These are phyloP conservation scores for Drosophila arawakana DNA, from an alignment of 1,140 invertebrate species.

Conservation along the genomic window DNA sequence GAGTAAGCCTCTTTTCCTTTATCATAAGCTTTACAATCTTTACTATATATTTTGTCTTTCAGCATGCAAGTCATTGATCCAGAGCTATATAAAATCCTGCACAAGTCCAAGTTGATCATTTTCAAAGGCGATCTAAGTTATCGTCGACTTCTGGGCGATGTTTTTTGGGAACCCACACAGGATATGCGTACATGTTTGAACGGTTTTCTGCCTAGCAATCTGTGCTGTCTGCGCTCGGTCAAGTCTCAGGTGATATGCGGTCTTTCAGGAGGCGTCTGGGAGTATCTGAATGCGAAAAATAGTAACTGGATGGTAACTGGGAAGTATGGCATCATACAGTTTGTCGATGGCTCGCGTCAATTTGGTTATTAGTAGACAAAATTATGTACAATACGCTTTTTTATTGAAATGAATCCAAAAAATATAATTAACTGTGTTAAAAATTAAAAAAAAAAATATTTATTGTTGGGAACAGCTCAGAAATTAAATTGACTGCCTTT, in stretches of 20 bases:
- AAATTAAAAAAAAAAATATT: neutral
- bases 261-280: constrained; percentile 87
- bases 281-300: constrained; percentile 87
- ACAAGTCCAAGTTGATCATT: constrained; percentile 89
- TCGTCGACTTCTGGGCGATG: constrained; percentile 95
- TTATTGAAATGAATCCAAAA: constrained; percentile 8
- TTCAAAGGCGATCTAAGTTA: constrained; percentile 99
- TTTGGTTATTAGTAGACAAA: constrained; percentile 59
- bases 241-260: constrained; percentile 97
- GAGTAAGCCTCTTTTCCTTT: constrained; percentile 18
- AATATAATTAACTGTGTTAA: neutral
- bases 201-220: constrained; percentile 92
- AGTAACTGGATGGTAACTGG: constrained; percentile 95
- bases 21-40: neutral
- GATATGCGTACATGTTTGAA: constrained; percentile 89
- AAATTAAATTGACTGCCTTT: neutral
- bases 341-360: constrained; percentile 56
- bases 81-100: constrained; percentile 90
- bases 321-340: constrained; percentile 89
- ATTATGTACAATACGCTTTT: neutral
- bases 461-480: too few relatives aligned
- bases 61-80: constrained; percentile 91
- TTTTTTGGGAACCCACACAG: constrained; percentile 91
- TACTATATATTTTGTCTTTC: constrained; percentile 32
- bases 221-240: constrained; percentile 93